phyloP scores from a whole-genome alignment of 2,888 invertebrate species.

The Venusia cambrica region DNA sequence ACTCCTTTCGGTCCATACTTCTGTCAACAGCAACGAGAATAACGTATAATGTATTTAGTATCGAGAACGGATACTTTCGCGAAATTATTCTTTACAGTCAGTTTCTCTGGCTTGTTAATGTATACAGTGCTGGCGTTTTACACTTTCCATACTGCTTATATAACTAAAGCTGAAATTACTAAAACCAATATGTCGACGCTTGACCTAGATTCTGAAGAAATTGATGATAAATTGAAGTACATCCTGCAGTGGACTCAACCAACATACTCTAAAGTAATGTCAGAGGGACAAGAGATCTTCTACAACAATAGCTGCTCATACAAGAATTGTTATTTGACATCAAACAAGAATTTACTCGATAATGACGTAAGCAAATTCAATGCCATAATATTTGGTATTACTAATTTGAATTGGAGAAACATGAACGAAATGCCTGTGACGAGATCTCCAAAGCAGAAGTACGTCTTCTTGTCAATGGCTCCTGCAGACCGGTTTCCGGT shows the following conservation, averaged over 20 bases:
- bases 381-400: constrained; percentile 55
- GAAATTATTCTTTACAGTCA: constrained; percentile 61
- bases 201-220: constrained; percentile 15
- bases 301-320: constrained; percentile 45
- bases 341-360: constrained; percentile 42
- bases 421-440: constrained; percentile 40
- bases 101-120: constrained; percentile 52
- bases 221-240: constrained; percentile 43
- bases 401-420: constrained; percentile 35
- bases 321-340: constrained; percentile 58
- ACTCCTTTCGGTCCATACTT: constrained; percentile 38
- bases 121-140: constrained; percentile 57
- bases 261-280: constrained; percentile 26
- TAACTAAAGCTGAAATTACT: constrained; percentile 32
- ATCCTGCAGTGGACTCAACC: constrained; percentile 53
- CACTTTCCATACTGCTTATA: constrained; percentile 52
- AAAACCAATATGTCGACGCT: constrained; percentile 22
- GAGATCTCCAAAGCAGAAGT: constrained; percentile 54
- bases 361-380: constrained; percentile 51
- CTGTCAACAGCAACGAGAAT: constrained; percentile 25
- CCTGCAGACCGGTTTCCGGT: constrained; percentile 48
- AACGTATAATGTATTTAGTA: constrained; percentile 44
- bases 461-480: constrained; percentile 53
- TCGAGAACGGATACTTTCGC: constrained; percentile 51
- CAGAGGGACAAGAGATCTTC: constrained; percentile 46